These are phyloP conservation scores for Archilochus colubris DNA, from an alignment of 2,113 vertebrate genomes.

Conservation along the genomic window DNA sequence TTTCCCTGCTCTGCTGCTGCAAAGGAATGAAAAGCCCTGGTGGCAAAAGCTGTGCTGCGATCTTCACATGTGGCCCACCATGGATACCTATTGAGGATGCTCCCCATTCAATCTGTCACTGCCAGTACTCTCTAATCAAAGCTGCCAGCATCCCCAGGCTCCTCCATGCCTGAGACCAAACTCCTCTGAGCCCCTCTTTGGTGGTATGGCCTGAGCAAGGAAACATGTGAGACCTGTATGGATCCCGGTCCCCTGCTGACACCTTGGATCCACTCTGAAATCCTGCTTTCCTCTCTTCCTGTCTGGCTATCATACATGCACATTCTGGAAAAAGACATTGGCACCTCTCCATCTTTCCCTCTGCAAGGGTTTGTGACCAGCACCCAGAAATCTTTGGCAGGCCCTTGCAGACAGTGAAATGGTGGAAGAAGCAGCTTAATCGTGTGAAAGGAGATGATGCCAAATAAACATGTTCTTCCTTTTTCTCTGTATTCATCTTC, in stretches of 20 bases:
- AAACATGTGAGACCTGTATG: neutral
- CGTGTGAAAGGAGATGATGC: neutral
- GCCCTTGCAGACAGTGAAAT: neutral
- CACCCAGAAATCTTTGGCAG: neutral
- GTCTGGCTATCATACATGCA: neutral
- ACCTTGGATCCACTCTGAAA: neutral
- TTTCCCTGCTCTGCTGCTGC: neutral
- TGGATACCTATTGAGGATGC: neutral
- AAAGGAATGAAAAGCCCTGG: neutral
- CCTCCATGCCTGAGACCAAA: neutral
- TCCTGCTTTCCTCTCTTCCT: neutral
- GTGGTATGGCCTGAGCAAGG: neutral
- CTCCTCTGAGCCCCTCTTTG: neutral
- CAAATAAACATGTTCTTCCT: neutral
- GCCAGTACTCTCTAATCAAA: neutral
- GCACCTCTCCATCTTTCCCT: neutral
- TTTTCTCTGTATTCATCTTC: neutral
- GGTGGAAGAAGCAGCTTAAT: neutral
- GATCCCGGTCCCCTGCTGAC: neutral
- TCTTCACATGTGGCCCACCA: rapidly evolving
- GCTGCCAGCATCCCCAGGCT: neutral
- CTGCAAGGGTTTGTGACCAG: neutral
- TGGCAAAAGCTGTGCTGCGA: neutral
- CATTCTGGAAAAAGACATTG: neutral
- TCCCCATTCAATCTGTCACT: neutral